Evolutionary conservation across 2,888 invertebrate species (phyloP).

Genomic region (Ashinkailepas kermadecensis): DNA sequence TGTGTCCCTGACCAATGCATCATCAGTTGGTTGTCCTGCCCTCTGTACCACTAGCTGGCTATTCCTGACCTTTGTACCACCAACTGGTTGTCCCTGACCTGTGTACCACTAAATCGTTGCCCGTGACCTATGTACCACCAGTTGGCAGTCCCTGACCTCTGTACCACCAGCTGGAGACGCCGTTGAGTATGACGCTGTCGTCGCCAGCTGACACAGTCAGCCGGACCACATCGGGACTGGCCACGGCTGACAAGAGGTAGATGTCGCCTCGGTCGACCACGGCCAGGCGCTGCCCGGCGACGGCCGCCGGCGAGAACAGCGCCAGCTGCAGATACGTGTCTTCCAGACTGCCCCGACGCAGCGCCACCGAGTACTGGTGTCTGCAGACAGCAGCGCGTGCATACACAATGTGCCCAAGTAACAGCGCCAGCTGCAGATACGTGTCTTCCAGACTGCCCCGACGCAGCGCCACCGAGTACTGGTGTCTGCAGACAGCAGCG

Average conservation of each 20-base stretch:
- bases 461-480: neutral
- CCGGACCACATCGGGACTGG: neutral
- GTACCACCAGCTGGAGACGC: slow-evolving; percentile 12
- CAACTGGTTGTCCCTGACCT: no score
- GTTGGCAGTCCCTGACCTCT: neutral
- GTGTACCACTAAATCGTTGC: no score
- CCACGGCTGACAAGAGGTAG: slow-evolving; percentile 31
- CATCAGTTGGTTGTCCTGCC: no score
- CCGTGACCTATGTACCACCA: no score
- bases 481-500: neutral
- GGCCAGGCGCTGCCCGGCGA: neutral
- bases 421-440: neutral
- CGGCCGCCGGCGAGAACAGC: neutral
- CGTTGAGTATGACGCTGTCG: neutral
- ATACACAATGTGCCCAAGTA: neutral
- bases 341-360: slow-evolving; percentile 21
- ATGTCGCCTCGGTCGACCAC: slow-evolving; percentile 29
- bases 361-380: neutral
- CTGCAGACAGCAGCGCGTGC: neutral
- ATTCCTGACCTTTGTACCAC: no score
- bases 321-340: neutral
- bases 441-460: slow-evolving; percentile 22
- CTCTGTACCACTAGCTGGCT: no score
- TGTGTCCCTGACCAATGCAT: no score
- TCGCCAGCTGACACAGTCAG: neutral